Conservation (phyloP, 2,797 vertebrate genomes). For the Cetoscarus ocellatus region DNA sequence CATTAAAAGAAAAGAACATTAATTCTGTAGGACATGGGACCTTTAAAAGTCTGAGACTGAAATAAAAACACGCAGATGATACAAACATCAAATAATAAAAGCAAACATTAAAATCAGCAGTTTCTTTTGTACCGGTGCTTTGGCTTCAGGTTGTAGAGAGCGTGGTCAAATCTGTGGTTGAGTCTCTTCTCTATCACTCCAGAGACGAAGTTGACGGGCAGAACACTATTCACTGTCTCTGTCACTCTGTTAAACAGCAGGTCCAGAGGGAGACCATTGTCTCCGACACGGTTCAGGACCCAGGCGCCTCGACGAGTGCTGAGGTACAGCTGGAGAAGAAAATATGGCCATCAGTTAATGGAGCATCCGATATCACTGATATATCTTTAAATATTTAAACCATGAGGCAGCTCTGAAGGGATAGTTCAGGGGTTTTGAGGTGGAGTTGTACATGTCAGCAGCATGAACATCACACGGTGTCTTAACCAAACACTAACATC, state of each 20-base stretch:
- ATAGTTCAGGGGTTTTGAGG: too few relatives aligned
- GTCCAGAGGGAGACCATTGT: conserved; percentile 78
- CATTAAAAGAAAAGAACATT: too few relatives aligned
- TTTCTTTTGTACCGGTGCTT: conserved; percentile 87
- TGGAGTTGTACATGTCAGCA: too few relatives aligned
- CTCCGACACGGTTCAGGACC: conserved; percentile 83
- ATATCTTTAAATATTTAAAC: too few relatives aligned
- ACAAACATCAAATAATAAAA: too few relatives aligned
- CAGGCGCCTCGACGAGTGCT: conserved; percentile 87
- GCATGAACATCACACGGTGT: too few relatives aligned
- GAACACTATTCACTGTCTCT: rapidly evolving
- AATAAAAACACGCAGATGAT: neutral
- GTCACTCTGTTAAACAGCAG: conserved; percentile 35
- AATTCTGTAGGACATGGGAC: too few relatives aligned
- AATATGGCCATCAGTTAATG: neutral
- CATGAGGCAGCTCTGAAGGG: too few relatives aligned
- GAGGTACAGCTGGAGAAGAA: conserved; percentile 80
- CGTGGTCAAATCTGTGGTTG: conserved; percentile 81
- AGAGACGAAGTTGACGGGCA: conserved; percentile 63
- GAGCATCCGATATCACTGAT: too few relatives aligned
- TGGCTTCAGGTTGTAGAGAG: conserved; percentile 86
- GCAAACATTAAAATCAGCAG: too few relatives aligned
- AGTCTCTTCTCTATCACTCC: conserved; percentile 61
- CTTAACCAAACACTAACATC: too few relatives aligned
- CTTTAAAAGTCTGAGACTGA: too few relatives aligned